phyloP scores from a whole-genome alignment of 2,888 invertebrate species.

The Tinea trinotella region DNA sequence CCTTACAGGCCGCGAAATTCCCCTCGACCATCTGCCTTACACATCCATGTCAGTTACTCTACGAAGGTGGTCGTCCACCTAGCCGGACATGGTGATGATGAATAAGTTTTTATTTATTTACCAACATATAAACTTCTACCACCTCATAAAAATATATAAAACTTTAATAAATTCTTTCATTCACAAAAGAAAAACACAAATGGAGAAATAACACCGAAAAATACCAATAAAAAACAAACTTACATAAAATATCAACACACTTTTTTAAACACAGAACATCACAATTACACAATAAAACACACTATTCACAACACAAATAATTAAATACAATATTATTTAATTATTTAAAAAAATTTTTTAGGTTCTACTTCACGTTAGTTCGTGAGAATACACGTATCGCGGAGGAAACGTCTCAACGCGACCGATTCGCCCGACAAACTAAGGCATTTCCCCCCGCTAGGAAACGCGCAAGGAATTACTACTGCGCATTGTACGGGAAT shows the following conservation, averaged over 20 bases:
- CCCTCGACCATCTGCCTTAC: too few relatives aligned
- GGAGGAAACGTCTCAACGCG: not conserved
- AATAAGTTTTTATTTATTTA: too few relatives aligned
- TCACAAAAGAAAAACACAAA: too few relatives aligned
- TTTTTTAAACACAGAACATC: not conserved
- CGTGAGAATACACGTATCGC: not conserved
- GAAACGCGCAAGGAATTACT: not conserved
- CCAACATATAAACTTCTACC: too few relatives aligned
- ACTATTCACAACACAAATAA: too few relatives aligned
- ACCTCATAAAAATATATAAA: too few relatives aligned
- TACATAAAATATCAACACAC: not conserved
- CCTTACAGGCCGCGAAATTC: too few relatives aligned
- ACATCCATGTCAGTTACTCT: too few relatives aligned
- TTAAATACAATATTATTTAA: not conserved
- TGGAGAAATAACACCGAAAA: too few relatives aligned
- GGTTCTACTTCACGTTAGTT: not conserved
- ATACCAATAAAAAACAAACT: not conserved
- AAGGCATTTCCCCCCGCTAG: not conserved
- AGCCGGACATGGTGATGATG: too few relatives aligned
- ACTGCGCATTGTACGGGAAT: conserved; percentile 3
- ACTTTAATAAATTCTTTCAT: too few relatives aligned
- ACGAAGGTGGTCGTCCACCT: too few relatives aligned
- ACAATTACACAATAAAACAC: conserved; percentile 5
- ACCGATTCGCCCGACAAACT: not conserved
- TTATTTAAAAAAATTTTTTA: not conserved